These are phyloP conservation scores for Cetonia aurata DNA, from an alignment of 2,888 invertebrate species.

Conservation along the genomic window DNA sequence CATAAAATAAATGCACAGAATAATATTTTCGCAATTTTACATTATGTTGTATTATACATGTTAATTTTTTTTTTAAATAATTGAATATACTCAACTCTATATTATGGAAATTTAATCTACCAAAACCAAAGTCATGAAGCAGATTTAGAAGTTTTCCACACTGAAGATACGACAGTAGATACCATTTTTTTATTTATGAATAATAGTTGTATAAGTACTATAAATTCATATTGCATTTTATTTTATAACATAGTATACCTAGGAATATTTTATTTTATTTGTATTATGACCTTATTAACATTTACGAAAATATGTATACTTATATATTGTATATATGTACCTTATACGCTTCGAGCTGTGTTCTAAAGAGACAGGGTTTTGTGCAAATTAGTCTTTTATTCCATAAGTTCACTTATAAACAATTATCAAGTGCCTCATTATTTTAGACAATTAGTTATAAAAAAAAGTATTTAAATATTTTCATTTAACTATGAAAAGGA, in stretches of 20 bases:
- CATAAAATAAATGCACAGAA: conserved; percentile 24
- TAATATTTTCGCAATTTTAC: conserved; percentile 7
- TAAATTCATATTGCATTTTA: not conserved
- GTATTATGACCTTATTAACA: conserved; percentile 6
- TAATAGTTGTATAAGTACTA: too few species aligned
- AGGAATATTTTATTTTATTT: conserved; percentile 20
- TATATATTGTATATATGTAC: conserved; percentile 32
- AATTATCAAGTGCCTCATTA: conserved; percentile 48
- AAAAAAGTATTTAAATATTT: conserved; percentile 25
- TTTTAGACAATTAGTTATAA: conserved; percentile 38
- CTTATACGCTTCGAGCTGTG: conserved; percentile 51
- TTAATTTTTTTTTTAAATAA: too few species aligned
- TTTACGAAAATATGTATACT: conserved; percentile 33
- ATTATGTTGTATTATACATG: conserved; percentile 1
- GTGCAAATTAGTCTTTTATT: conserved; percentile 45
- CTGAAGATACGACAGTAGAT: too few species aligned
- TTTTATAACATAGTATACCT: conserved; percentile 25
- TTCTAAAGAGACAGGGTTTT: conserved; percentile 50
- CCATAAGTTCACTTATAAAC: conserved; percentile 44
- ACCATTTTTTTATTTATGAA: too few species aligned
- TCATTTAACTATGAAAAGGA: not conserved
- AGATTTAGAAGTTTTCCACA: too few species aligned
- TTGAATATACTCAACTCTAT: too few species aligned
- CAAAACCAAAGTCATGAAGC: too few species aligned
- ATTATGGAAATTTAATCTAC: too few species aligned